Evolutionary conservation across 1,140 invertebrate species (phyloP).

Genomic region (Aphidius gifuensis): DNA sequence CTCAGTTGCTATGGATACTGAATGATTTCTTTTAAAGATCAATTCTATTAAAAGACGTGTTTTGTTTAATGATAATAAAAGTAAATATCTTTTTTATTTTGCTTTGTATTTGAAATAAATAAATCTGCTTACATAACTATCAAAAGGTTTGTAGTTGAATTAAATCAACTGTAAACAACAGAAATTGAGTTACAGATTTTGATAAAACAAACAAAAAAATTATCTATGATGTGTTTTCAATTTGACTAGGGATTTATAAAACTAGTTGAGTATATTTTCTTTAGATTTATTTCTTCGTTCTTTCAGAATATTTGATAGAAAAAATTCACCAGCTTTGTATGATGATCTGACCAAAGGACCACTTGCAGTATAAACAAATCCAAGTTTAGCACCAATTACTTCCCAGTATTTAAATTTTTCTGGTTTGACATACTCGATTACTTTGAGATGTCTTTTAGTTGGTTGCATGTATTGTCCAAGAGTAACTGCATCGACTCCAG

Average conservation of each 20-base stretch:
- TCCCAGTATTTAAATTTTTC: constrained; percentile 94
- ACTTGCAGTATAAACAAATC: constrained; percentile 96
- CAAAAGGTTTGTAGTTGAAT: constrained; percentile 1
- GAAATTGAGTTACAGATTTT: background rate
- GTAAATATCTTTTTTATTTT: constrained; percentile 9
- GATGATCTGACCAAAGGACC: constrained; percentile 96
- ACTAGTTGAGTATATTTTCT: constrained; percentile 12
- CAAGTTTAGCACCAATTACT: constrained; percentile 76
- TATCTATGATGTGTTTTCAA: background rate
- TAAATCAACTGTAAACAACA: background rate
- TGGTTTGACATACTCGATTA: constrained; percentile 95
- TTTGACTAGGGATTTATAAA: constrained; percentile 7
- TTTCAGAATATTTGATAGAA: constrained; percentile 76
- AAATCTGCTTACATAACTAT: constrained; percentile 25
- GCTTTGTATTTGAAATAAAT: constrained; percentile 9
- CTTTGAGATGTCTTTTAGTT: constrained; percentile 93
- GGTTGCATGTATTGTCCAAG: constrained; percentile 99
- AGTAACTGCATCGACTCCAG: constrained; percentile 91
- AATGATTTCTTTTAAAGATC: constrained; percentile 45
- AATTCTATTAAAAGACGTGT: background rate
- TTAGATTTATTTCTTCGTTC: constrained; percentile 44
- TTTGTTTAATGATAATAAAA: constrained; percentile 14
- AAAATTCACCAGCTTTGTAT: constrained; percentile 95
- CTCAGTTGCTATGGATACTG: constrained; percentile 61
- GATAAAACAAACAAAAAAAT: background rate